A percentile compares a stretch with the other conserved stretches of the same genome.
Conservation (phyloP, 92 coral and sea anemone genomes). For the Bergia sp. region DNA sequence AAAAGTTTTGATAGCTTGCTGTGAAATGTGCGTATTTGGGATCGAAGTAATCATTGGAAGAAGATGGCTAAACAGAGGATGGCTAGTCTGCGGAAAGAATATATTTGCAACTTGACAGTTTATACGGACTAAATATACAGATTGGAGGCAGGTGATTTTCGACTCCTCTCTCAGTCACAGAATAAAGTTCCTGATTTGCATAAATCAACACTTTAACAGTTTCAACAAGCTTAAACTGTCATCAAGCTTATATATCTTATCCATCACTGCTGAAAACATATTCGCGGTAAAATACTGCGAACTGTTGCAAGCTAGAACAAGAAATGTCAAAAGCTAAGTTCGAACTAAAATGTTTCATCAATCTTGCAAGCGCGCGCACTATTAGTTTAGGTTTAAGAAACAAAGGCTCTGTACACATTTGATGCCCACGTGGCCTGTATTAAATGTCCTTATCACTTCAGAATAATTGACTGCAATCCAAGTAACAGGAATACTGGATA, state of each 20-base stretch:
- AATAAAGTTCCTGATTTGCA: slow-evolving; percentile 34
- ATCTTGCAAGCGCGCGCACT: slow-evolving; percentile 52
- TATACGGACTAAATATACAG: not conserved
- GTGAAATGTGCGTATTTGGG: not conserved
- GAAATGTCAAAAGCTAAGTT: not conserved
- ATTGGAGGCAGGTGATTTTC: slow-evolving; percentile 41
- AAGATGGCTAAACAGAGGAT: not conserved
- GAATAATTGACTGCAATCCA: slow-evolving; percentile 68
- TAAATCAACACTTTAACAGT: slow-evolving; percentile 49
- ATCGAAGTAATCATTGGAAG: not conserved
- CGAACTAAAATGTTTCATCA: not conserved
- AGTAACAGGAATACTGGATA: slow-evolving; percentile 40
- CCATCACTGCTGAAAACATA: slow-evolving; percentile 23
- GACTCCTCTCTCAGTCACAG: slow-evolving; percentile 1
- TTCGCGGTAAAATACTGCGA: slow-evolving; percentile 11
- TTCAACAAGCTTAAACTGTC: slow-evolving; percentile 38
- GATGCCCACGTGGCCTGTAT: slow-evolving; percentile 51
- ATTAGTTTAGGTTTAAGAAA: slow-evolving; percentile 56
- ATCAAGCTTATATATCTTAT: slow-evolving; percentile 30
- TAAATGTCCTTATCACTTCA: slow-evolving; percentile 69
- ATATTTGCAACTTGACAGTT: not conserved
- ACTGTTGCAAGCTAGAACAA: not conserved
- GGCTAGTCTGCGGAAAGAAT: not conserved
- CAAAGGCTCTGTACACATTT: slow-evolving; percentile 60
- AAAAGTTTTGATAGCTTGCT: not conserved